Conservation (phyloP, 2,797 vertebrate genomes). For the Sciurus carolinensis region DNA sequence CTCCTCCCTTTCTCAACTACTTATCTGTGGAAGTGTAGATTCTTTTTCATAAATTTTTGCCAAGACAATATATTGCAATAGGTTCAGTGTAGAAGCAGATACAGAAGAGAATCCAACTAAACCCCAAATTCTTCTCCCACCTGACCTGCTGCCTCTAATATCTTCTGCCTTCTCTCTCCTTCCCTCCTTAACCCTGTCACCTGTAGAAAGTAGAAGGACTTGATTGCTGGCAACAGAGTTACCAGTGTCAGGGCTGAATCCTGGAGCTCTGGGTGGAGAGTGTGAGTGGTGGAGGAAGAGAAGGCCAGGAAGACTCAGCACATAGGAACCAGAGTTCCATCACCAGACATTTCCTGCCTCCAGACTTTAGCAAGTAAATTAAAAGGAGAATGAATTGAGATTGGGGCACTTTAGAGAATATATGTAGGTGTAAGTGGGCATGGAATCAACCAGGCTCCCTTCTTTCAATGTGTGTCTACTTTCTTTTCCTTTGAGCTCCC, state of each 20-base stretch:
- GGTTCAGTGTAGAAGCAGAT: not conserved
- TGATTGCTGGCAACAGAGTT: not conserved
- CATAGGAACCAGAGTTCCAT: not conserved
- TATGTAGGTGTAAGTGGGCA: not conserved
- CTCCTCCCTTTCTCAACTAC: not conserved
- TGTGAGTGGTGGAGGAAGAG: not conserved
- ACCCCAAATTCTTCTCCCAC: not conserved
- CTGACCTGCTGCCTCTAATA: not conserved
- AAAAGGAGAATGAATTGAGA: not conserved
- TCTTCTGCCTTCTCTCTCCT: not conserved
- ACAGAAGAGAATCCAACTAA: not conserved
- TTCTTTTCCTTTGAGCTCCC: not conserved
- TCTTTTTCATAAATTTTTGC: not conserved
- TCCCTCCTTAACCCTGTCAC: not conserved
- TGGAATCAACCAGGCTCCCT: not conserved
- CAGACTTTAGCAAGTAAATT: not conserved
- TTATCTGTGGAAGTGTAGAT: not conserved
- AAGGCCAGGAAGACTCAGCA: not conserved
- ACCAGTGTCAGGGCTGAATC: not conserved
- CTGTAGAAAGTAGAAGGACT: not conserved
- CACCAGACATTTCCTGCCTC: not conserved
- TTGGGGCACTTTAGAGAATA: not conserved
- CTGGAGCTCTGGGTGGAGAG: not conserved
- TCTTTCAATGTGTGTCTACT: not conserved
- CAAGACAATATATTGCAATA: not conserved